Evolutionary conservation across 2,888 invertebrate species (phyloP), one percentile per base, ranked within the genome.

Genomic region (Elmis aenea): DNA sequence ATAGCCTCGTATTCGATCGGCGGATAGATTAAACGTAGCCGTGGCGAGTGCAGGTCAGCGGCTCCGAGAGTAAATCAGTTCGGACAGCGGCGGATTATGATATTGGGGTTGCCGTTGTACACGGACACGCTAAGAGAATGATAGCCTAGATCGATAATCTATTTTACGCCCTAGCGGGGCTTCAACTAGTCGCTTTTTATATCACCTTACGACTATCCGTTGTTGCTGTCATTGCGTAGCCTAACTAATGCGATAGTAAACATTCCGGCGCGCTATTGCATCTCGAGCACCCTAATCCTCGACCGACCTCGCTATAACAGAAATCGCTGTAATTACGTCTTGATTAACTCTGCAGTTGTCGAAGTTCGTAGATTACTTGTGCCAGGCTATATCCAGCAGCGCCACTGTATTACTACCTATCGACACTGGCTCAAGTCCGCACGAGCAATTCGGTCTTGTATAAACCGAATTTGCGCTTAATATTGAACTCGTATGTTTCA

Each of bases 241-340:
- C 34, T 27, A 34, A 36, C 36, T 31, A 21, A 25, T 22, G 24
- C 25, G 13, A 21, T 36, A 30, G 36, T 31, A 36, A 31, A 31
- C 36, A 36, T 36, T 36, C 36, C 25, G 21, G 15, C 21, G 15
- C 36, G 14, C 31, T 25, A 36, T 36, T 36, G 36, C 36, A 36
- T 36, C 26, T 23, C 29, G 25, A 31, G 30, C 25, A 26, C 36
- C 30, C 36, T 36, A 36, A 36, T 31, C 36, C 36, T 24, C 36
- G 25, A 11, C 36, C 36, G 29, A 36, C 23, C 21, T 30, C 26
- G 31, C 31, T 33, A 30, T 40, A 45, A 38, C 41, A 33, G 40
- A 45, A 45, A 45, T 41, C 44, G 44, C 30, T 31, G 37, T 45
- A 45, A 45, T 45, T 45, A 45, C 40, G 41, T 29, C 37, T 40